Conservation (phyloP, 2,113 vertebrate genomes). For the Chaetops frenatus region DNA sequence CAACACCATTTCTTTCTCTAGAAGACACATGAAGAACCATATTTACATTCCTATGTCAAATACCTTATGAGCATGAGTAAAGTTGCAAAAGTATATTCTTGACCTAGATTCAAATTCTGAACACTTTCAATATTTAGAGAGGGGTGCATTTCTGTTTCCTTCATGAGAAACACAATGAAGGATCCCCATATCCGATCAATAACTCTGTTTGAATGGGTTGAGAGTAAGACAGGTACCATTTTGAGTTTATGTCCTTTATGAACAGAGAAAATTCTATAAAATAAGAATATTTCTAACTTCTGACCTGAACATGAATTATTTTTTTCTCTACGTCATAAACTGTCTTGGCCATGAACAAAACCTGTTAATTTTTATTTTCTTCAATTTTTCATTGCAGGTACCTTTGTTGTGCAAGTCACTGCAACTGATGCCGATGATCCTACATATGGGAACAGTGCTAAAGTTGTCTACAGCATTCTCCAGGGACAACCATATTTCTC, state of each 20-base stretch:
- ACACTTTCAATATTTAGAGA: background rate
- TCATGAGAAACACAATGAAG: background rate
- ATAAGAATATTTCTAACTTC: background rate
- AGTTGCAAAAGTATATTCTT: background rate
- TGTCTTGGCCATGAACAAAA: background rate
- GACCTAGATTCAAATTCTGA: background rate
- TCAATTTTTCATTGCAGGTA: conserved; percentile 76
- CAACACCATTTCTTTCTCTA: background rate
- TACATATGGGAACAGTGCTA: conserved; percentile 91
- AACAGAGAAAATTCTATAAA: background rate
- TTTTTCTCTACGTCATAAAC: background rate
- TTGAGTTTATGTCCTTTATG: background rate
- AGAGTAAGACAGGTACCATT: background rate
- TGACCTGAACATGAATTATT: background rate
- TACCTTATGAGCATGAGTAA: background rate
- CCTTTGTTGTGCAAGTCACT: conserved; percentile 90
- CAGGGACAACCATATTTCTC: conserved; percentile 98
- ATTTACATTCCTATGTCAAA: background rate
- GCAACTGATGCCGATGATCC: conserved; percentile 89
- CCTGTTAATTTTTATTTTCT: background rate
- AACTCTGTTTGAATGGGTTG: background rate
- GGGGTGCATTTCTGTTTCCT: background rate
- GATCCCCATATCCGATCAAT: background rate
- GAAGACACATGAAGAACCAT: background rate
- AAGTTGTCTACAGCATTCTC: conserved; percentile 92